Base-by-base conservation (phyloP, 2,888 invertebrate genomes). In the Cheilosia urbana region DNA sequence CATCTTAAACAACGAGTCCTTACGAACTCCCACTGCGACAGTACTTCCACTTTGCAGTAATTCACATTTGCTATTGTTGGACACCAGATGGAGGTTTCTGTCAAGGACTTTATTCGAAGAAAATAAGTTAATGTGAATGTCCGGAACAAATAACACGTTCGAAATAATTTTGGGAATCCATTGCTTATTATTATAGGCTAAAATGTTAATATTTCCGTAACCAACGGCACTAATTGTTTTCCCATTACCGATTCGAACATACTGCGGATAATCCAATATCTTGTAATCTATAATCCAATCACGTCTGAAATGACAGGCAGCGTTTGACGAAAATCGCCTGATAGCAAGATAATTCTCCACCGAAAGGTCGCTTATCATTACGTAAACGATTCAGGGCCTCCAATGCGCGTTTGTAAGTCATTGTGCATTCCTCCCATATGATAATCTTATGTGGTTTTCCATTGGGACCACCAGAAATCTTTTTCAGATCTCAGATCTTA, bases 71-170 rank as follows among this genome's bases (percentile, higher is more conserved):
- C 76, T 81, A 17, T 53, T 75, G 11, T 78, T 37, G 17, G 66
- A 69, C 11, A 45, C 30, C 34, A 87, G 34, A 4, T 55, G 9
- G 27, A 76, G 53, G n/a, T 87, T 85, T 60, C 88, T 88, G 49
- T 87, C 81, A 30, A 83, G 63, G 13, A 78, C 80, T 40, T 47
- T 24, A 51, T 80, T 83, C 3, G 75, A 72, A 15, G 88, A 89
- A 81, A 88, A 88, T 27, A 87, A 47, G 81, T 88, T 89, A 40
- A 84, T 30, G 21, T 69, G 65, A 9, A 88, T 77, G 4, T 65
- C 68, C n/a, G 88, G 88, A 9, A 88, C 88, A 51, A 79, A 87
- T 1, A 88, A 63, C 2, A 88, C 88, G 21, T 88, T 40, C 11
- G 66, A 30, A 11, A 63, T 7, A 42, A 40, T 11, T 13, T 42